Evolutionary conservation across 1,140 invertebrate species (phyloP).

Genomic region (Nixonia krombeini): DNA sequence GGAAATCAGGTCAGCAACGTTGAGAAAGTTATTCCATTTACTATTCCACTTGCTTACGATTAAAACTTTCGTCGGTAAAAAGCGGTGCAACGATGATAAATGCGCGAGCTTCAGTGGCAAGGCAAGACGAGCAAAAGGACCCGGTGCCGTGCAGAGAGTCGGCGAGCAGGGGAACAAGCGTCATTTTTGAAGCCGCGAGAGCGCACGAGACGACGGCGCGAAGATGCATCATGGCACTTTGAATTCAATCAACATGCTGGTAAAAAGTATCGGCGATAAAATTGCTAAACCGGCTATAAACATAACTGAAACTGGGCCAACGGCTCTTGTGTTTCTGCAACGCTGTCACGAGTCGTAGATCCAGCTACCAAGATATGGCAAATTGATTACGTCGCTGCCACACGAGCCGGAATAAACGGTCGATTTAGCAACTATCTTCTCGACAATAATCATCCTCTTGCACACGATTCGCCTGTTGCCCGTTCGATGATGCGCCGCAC

Average conservation of each 20-base stretch:
- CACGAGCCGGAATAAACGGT: slow-evolving; percentile 34
- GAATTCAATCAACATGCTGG: slow-evolving; percentile 25
- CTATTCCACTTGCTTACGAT: too few relatives aligned
- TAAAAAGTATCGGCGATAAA: slow-evolving; percentile 26
- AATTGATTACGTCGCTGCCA: slow-evolving; percentile 27
- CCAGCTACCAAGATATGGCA: slow-evolving; percentile 24
- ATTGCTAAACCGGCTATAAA: slow-evolving; percentile 39
- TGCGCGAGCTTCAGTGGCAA: too few relatives aligned
- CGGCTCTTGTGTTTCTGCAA: slow-evolving; percentile 16
- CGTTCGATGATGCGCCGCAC: background rate
- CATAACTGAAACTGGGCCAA: slow-evolving; percentile 22
- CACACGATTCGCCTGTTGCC: slow-evolving; percentile 14
- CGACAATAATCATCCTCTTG: slow-evolving; percentile 41
- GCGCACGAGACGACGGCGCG: too few relatives aligned
- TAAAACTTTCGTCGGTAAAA: too few relatives aligned
- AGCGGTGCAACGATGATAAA: too few relatives aligned
- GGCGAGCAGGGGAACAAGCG: too few relatives aligned
- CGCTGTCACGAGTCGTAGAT: slow-evolving; percentile 19
- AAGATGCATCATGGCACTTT: slow-evolving; percentile 13
- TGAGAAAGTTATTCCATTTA: too few relatives aligned
- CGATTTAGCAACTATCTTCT: slow-evolving; percentile 35
- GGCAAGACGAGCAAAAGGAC: too few relatives aligned
- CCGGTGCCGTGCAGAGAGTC: too few relatives aligned
- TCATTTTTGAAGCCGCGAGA: too few relatives aligned
- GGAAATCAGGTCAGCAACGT: too few relatives aligned